Evolutionary conservation across 2,797 vertebrate genomes (phyloP).

Genomic region (Paedocypris micromegethes): DNA sequence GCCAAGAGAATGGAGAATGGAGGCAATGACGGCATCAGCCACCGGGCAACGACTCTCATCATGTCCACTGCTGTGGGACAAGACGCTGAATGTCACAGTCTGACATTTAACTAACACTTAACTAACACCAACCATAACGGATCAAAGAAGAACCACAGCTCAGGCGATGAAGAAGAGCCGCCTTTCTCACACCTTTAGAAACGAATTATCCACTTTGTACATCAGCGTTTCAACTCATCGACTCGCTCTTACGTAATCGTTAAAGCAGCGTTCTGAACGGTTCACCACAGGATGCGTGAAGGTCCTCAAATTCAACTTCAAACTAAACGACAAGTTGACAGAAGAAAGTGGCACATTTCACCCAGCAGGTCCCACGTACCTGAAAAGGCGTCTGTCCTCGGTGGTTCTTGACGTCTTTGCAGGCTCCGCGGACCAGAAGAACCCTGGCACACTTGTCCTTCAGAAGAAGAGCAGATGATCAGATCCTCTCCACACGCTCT

Average conservation of each 20-base stretch:
- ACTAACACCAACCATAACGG: background rate
- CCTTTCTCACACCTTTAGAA: too few species aligned
- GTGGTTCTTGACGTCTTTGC: constrained; percentile 80
- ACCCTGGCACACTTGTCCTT: constrained; percentile 82
- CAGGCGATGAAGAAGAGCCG: too few species aligned
- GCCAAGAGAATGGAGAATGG: constrained; percentile 4
- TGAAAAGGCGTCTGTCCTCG: constrained; percentile 83
- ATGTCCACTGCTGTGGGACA: constrained; percentile 28
- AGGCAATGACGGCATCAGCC: constrained; percentile 18
- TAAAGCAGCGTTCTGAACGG: too few species aligned
- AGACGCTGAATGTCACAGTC: constrained; percentile 26
- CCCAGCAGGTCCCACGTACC: constrained; percentile 55
- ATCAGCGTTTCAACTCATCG: too few species aligned
- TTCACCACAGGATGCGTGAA: too few species aligned
- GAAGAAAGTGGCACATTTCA: too few species aligned
- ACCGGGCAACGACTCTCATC: constrained; percentile 20
- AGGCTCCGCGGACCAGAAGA: constrained; percentile 75
- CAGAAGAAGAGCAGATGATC: constrained; percentile 23
- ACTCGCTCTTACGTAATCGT: too few species aligned
- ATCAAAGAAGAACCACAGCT: too few species aligned
- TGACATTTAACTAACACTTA: constrained; percentile 27
- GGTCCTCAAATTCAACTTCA: too few species aligned
- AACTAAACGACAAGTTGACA: too few species aligned
- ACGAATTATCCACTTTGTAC: too few species aligned
- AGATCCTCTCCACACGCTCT: constrained; percentile 2